Evolutionary conservation across 2,113 vertebrate species (phyloP), one percentile per base, ranked within the genome.

Genomic region (Monopterus albus): DNA sequence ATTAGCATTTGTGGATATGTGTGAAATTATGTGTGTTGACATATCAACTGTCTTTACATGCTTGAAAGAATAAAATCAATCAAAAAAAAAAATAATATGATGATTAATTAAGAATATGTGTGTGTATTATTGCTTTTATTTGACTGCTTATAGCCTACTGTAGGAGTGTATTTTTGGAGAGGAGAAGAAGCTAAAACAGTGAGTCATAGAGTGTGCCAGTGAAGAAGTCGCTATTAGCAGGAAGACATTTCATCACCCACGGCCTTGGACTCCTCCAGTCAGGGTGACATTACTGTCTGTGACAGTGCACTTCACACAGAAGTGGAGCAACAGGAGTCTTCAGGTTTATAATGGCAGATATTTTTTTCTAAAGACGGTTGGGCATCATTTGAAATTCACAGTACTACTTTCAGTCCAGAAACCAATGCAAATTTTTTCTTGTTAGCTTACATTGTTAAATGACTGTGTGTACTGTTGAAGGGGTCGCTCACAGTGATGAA

Each of bases 161-260:
- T 40, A 6, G 15, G 23, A 7, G 3, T 39, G 40, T 62, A 3
- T 25, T 51, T 55, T 55, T 63, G 39, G 9, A 49, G 39, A 61
- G 42, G 43, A 45, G 26, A 46, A n/a, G 69, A 33, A 50, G 36
- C 28, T 47, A 56, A 51, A 69, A 50, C 40, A 66, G 0, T 55
- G 65, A 81, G 38, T 72, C 60, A 73, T 13, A 45, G 40, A 12
- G 47, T 49, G 50, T 2, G 55, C 43, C 25, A 3, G 26, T 63
- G 35, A 35, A 67, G 5, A 63, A 53, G 64, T 40, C 5, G 36
- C 50, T 51, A 42, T 76, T 45, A 58, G 36, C 45, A 21, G 43
- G 25, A 42, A 47, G 1, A 7, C 42, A 25, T 61, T 52, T 62
- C 51, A 28, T 66, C 33, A 51, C 33, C 45, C 15, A n/a, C 11